Evolutionary conservation across 2,113 vertebrate species (phyloP), one percentile per base, ranked within the genome.

Genomic region (Archilochus colubris): DNA sequence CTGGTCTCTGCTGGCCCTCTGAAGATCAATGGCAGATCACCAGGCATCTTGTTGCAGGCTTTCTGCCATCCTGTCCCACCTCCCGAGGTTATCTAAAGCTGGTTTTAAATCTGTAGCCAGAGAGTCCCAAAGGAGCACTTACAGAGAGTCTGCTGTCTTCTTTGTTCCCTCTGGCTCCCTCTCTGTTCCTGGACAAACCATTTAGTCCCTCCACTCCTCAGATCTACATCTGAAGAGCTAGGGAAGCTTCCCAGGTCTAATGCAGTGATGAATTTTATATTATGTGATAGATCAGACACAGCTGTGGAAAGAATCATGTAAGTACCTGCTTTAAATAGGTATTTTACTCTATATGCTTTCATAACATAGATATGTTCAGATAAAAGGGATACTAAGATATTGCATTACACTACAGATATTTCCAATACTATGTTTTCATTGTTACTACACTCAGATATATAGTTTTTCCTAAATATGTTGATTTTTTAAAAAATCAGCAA

Each of bases 11-110:
- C 83, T 88, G 87, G 61, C 91, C 72, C 53, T 54, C 82, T 88
- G 90, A 95, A 95, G 89, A 96, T 89, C 93, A 95, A 94, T 89
- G 93, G 70, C 91, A 94, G 67, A 92, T 92, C 87, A 92, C 72
- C 89, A 89, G 79, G 68, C 89, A 5, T 72, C 82, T 94, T 22
- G 55, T 74, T 95, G 93, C 75, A 95, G 85, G 55, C 82, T 89
- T 91, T 91, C 75, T 93, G 87, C 78, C 85, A 91, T 77, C 76
- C 88, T 91, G 73, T 40, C 53, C 76, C 30, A 15, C 90, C 93
- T 91, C 89, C 54, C 36, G 93, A 93, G 95, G 30, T 89, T 94
- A 88, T 93, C 85, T 72, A 93, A 92, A 94, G 55, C 85, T 69
- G 61, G 87, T 20, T 88, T 95, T 94, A 91, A 88, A 78, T 57